A percentile compares a stretch with the other conserved stretches of the same genome.
Conservation (phyloP, 2,797 vertebrate species). For the Rallus crepitans region DNA sequence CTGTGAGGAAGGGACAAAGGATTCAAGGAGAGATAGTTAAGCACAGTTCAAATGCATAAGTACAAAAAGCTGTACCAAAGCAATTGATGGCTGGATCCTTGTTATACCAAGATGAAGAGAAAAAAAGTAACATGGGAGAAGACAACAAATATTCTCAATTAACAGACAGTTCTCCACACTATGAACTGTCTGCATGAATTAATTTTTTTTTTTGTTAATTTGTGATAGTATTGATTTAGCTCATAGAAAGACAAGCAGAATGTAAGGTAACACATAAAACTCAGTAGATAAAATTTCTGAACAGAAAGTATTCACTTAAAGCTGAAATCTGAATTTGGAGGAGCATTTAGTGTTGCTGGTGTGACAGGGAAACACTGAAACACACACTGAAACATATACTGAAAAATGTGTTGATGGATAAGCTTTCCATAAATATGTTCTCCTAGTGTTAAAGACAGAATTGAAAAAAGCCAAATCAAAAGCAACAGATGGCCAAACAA, state of each 20-base stretch:
- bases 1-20: background rate
- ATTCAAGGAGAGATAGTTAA: background rate
- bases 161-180: background rate
- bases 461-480: slow-evolving; percentile 34
- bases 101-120: background rate
- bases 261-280: background rate
- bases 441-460: background rate
- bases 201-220: background rate
- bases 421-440: slow-evolving; percentile 28
- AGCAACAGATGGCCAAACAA: slow-evolving; percentile 49
- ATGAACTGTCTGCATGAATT: background rate
- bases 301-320: background rate
- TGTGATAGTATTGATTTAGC: background rate
- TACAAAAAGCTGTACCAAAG: background rate
- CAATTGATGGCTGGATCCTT: background rate
- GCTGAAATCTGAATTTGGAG: background rate
- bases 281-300: background rate
- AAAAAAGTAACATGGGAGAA: background rate
- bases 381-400: background rate
- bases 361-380: slow-evolving; percentile 8
- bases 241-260: background rate
- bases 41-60: background rate
- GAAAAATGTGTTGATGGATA: slow-evolving; percentile 6
- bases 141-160: background rate
- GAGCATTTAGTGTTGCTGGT: background rate